Evolutionary conservation across 2,888 invertebrate genomes (phyloP).

Genomic region (Agonopterix subpropinquella): DNA sequence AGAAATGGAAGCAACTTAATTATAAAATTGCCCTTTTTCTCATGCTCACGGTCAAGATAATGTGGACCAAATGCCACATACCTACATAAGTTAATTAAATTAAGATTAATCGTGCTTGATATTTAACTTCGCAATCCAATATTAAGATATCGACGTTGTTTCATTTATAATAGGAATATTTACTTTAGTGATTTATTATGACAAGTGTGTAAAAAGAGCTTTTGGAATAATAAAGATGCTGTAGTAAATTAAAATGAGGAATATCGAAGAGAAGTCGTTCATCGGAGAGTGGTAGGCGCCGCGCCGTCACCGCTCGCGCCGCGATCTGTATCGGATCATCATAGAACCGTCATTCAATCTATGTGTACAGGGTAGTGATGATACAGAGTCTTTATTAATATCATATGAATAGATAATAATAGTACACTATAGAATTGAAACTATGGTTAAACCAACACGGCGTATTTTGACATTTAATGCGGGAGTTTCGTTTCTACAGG

Average conservation of each 20-base stretch:
- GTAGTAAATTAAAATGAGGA: constrained; percentile 2
- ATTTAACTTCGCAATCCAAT: background rate
- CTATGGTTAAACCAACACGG: too few relatives aligned
- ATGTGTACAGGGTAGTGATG: constrained; percentile 13
- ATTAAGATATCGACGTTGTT: too few relatives aligned
- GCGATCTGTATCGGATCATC: constrained; percentile 18
- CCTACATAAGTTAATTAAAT: constrained; percentile 6
- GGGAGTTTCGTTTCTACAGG: too few relatives aligned
- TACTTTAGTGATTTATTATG: too few relatives aligned
- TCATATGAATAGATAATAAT: background rate
- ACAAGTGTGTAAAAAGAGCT: too few relatives aligned
- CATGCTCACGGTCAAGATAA: constrained; percentile 6
- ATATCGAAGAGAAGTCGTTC: background rate
- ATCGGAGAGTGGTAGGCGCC: constrained; percentile 19
- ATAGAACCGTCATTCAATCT: constrained; percentile 23
- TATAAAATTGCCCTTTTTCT: constrained; percentile 17
- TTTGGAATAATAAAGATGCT: too few relatives aligned
- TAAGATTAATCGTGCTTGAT: constrained; percentile 7
- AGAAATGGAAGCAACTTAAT: constrained; percentile 16
- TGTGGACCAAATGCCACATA: constrained; percentile 3
- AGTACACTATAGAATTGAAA: too few relatives aligned
- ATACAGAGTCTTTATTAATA: background rate
- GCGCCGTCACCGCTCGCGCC: constrained; percentile 16
- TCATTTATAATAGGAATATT: too few relatives aligned
- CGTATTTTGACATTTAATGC: too few relatives aligned